phyloP scores from a whole-genome alignment of 92 coral and sea anemone genomes.

The Meandrina meandrites region DNA sequence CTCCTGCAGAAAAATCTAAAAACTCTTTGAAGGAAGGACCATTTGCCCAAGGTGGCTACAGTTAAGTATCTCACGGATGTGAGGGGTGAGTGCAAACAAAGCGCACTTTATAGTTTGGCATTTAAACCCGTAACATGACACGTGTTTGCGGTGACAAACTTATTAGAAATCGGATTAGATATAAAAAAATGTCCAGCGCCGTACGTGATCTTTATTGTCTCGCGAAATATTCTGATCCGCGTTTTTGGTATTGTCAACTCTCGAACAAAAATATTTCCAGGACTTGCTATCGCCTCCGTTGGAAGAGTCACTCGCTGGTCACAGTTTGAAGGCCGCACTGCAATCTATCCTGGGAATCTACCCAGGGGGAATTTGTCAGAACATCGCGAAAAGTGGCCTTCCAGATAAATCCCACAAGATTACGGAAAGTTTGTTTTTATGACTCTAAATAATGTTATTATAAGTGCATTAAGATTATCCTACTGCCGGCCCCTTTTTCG shows the following conservation, averaged over 20 bases:
- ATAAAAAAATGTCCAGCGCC: neutral
- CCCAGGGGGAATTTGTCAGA: too few species aligned
- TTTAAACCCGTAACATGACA: conserved; percentile 23
- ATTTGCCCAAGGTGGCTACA: neutral
- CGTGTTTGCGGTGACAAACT: conserved; percentile 1
- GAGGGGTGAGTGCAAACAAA: neutral
- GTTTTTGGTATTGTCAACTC: neutral
- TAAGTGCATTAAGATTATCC: too few species aligned
- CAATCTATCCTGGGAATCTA: too few species aligned
- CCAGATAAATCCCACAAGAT: too few species aligned
- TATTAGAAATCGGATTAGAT: conserved; percentile 12
- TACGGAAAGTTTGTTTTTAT: too few species aligned
- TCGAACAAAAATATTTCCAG: neutral
- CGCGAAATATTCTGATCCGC: neutral
- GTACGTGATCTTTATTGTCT: neutral
- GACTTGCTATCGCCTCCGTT: neutral
- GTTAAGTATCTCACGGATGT: neutral
- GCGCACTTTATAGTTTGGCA: neutral
- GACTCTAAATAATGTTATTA: too few species aligned
- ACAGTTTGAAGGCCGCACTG: too few species aligned
- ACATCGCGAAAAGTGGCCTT: too few species aligned
- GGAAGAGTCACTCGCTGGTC: too few species aligned
- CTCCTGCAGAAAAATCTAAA: neutral
- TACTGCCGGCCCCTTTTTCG: too few species aligned
- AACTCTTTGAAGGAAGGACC: neutral